Conservation (phyloP, 2,797 vertebrate species). For the Sphaeramia orbicularis region DNA sequence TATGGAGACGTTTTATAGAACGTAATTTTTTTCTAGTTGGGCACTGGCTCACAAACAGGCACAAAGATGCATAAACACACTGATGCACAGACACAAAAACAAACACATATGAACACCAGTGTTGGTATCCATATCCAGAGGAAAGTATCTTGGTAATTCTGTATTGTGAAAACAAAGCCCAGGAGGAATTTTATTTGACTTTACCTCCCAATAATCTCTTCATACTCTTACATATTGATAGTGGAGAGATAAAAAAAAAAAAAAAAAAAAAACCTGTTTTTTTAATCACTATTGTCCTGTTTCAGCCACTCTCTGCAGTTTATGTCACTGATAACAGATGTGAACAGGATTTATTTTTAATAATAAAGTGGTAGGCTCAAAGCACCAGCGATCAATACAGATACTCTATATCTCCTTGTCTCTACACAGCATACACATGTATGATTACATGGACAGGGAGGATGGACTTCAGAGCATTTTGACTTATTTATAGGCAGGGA, state of each 20-base stretch:
- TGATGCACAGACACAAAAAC: conserved; percentile 4
- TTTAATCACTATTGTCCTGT: conserved; percentile 36
- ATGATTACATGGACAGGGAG: conserved; percentile 8
- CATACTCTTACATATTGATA: conserved; percentile 58
- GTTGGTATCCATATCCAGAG: conserved; percentile 44
- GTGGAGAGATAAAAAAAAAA: conserved; percentile 28
- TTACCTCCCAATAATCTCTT: conserved; percentile 63
- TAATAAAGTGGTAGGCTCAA: conserved; percentile 45
- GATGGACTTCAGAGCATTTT: background rate
- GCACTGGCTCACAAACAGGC: conserved; percentile 48
- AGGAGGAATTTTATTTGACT: conserved; percentile 63
- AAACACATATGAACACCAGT: conserved; percentile 41
- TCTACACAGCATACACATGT: conserved; percentile 10
- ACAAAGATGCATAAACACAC: conserved; percentile 30
- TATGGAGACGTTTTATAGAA: conserved; percentile 80
- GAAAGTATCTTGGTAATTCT: conserved; percentile 70
- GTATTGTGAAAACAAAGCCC: conserved; percentile 43
- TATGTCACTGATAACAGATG: conserved; percentile 14
- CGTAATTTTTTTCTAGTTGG: conserved; percentile 55
- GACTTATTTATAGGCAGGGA: conserved; percentile 19
- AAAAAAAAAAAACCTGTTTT: conserved; percentile 27
- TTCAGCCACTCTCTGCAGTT: conserved; percentile 40
- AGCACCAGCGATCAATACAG: conserved; percentile 50
- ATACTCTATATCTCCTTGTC: conserved; percentile 17
- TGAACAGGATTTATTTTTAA: conserved; percentile 57